Conservation (phyloP, 2,888 invertebrate species). For the Hesperia comma region DNA sequence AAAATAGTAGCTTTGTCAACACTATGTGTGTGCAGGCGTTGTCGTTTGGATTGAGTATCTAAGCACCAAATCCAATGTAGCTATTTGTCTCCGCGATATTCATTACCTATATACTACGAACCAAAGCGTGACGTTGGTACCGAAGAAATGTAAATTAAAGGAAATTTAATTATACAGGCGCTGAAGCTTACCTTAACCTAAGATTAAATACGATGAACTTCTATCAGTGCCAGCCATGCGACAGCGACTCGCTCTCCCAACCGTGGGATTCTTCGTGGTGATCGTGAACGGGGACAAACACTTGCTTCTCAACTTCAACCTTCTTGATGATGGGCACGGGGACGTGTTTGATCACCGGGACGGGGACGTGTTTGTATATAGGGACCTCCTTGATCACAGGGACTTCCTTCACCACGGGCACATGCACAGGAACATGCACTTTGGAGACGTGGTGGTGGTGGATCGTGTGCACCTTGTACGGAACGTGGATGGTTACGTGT, state of each 20-base stretch:
- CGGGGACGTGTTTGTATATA: constrained; percentile 70
- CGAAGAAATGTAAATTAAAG: too few relatives aligned
- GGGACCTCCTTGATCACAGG: constrained; percentile 77
- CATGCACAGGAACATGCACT: constrained; percentile 70
- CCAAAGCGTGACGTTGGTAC: too few relatives aligned
- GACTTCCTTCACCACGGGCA: constrained; percentile 75
- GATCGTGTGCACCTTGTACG: constrained; percentile 77
- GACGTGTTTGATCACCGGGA: constrained; percentile 69
- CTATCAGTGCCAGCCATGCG: constrained; percentile 80
- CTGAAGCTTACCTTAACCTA: constrained; percentile 57
- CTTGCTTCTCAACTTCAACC: constrained; percentile 74
- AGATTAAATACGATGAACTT: constrained; percentile 31
- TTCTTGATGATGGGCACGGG: constrained; percentile 70
- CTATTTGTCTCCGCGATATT: too few relatives aligned
- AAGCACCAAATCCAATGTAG: too few relatives aligned
- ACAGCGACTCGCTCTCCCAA: constrained; percentile 77
- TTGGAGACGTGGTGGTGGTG: constrained; percentile 80
- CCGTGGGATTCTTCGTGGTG: constrained; percentile 62
- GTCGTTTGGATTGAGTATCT: too few relatives aligned
- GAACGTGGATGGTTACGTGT: constrained; percentile 78
- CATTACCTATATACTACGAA: too few relatives aligned
- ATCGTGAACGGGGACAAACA: constrained; percentile 67
- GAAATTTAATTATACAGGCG: neutral
- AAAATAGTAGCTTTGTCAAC: too few relatives aligned
- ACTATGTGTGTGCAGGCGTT: too few relatives aligned